Evolutionary conservation across 2,113 vertebrate species (phyloP).

Genomic region (Platysternon megacephalum): DNA sequence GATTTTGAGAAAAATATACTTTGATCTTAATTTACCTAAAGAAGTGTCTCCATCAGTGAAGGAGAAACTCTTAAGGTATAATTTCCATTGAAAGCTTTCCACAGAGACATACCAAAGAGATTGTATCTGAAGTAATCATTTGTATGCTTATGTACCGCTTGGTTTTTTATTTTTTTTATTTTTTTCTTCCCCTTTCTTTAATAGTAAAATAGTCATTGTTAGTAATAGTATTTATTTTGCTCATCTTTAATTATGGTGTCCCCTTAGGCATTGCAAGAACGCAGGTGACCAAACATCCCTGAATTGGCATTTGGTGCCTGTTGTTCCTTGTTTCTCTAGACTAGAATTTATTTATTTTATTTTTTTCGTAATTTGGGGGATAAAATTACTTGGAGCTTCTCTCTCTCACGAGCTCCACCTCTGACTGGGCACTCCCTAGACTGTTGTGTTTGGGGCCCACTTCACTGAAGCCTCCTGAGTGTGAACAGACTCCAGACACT

Average conservation of each 20-base stretch:
- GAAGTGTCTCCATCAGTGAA: background rate
- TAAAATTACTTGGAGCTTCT: background rate
- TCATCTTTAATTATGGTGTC: background rate
- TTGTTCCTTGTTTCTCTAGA: background rate
- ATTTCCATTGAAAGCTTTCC: background rate
- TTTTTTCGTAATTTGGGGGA: background rate
- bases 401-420: background rate
- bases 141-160: accelerated
- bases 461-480: background rate
- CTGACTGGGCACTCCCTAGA: background rate
- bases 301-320: background rate
- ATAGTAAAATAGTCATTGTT: background rate
- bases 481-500: background rate
- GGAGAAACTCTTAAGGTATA: background rate
- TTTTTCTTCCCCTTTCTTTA: background rate
- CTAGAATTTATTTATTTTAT: background rate
- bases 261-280: background rate
- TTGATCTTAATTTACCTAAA: background rate
- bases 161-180: background rate
- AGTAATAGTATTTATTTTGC: background rate
- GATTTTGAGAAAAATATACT: background rate
- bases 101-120: background rate
- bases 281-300: background rate
- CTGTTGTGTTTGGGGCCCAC: background rate
- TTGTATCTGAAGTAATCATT: background rate